Evolutionary conservation across 2,888 invertebrate genomes (phyloP).

Genomic region (Limnephilus auricula): DNA sequence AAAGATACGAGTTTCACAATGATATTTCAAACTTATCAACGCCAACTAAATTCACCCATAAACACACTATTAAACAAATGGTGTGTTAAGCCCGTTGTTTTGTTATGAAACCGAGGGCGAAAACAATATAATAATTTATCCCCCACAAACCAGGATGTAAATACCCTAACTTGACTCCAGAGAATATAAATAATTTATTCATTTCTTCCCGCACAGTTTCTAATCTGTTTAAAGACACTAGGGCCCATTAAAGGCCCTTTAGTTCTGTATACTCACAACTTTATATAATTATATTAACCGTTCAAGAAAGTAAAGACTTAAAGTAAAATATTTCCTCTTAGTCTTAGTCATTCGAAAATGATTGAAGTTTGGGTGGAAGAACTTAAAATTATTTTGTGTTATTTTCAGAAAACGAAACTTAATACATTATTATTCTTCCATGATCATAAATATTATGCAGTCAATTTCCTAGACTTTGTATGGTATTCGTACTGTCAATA

Average conservation of each 20-base stretch:
- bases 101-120: not conserved
- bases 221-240: not conserved
- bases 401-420: no score
- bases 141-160: not conserved
- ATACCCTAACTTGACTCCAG: not conserved
- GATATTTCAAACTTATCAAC: not conserved
- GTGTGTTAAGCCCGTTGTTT: not conserved
- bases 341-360: not conserved
- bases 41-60: not conserved
- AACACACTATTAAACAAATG: not conserved
- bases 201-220: not conserved
- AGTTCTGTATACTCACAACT: not conserved
- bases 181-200: constrained; percentile 2
- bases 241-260: not conserved
- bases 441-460: no score
- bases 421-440: no score
- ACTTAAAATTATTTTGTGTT: no score
- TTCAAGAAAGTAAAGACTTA: not conserved
- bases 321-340: not conserved
- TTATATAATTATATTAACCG: not conserved
- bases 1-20: not conserved
- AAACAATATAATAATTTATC: not conserved
- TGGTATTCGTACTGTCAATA: no score
- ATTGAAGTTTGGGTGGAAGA: not conserved
- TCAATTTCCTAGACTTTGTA: no score